Evolutionary conservation across 1,140 invertebrate species (phyloP).

Genomic region (fruit fly (Drosophila melanogaster)): Release_6_plus_ISO1_MT NT_033779.5:711501-712000

Average conservation of each 20-base stretch:
- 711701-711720: slow-evolving; percentile 55
- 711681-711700: slow-evolving; percentile 33
- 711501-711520: slow-evolving; percentile 52
- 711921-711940: not conserved
- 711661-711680: slow-evolving; percentile 41
- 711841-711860: slow-evolving; percentile 14
- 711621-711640: slow-evolving; percentile 35
- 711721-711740: slow-evolving; percentile 32
- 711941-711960: no score
- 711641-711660: slow-evolving; percentile 41
- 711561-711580: slow-evolving; percentile 58
- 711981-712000: no score
- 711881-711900: not conserved
- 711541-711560: slow-evolving; percentile 47
- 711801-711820: slow-evolving; percentile 67
- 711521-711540: slow-evolving; percentile 76
- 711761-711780: slow-evolving; percentile 28
- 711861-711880: slow-evolving; percentile 1
- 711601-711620: slow-evolving; percentile 20
- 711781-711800: slow-evolving; percentile 38
- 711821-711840: slow-evolving; percentile 63
- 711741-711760: slow-evolving; percentile 53
- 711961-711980: no score
- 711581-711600: slow-evolving; percentile 47
- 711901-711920: slow-evolving; percentile 2